phyloP scores from a whole-genome alignment of 2,888 invertebrate genomes.

The Tupiocoris notatus region DNA sequence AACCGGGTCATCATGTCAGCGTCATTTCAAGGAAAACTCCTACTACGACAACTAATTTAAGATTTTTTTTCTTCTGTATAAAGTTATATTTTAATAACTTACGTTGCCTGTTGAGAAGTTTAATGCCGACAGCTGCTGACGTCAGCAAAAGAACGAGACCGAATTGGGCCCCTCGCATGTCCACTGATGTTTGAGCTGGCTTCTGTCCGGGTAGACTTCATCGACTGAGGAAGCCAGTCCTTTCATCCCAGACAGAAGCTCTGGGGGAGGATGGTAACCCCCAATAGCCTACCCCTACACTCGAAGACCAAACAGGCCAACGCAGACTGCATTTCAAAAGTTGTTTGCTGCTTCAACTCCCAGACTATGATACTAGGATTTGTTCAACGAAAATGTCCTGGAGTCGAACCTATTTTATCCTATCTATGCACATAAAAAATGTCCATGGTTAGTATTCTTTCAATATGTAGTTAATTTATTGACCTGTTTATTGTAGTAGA shows the following conservation, averaged over 20 bases:
- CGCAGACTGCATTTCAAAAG: too few relatives aligned
- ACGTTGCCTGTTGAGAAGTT: constrained; percentile 44
- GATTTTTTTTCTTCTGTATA: too few relatives aligned
- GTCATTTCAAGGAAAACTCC: neutral
- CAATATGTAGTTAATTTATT: too few relatives aligned
- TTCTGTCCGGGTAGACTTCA: constrained; percentile 20
- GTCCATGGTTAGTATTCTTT: too few relatives aligned
- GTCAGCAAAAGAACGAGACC: constrained; percentile 14
- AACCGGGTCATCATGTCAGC: neutral
- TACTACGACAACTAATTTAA: neutral
- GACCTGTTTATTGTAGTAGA: too few relatives aligned
- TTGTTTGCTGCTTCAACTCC: too few relatives aligned
- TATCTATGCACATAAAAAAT: too few relatives aligned
- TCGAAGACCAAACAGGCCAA: too few relatives aligned
- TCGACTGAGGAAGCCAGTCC: constrained; percentile 33
- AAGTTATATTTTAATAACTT: constrained; percentile 11
- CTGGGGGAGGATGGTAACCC: neutral
- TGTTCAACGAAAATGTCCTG: too few relatives aligned
- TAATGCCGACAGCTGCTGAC: constrained; percentile 23
- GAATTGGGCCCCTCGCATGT: constrained; percentile 6
- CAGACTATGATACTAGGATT: too few relatives aligned
- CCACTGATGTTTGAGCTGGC: neutral
- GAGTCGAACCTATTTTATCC: too few relatives aligned
- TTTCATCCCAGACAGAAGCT: neutral
- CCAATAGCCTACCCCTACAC: neutral